Base-by-base conservation (phyloP, 2,113 vertebrate species). In the Trichomycterus rosablanca region DNA sequence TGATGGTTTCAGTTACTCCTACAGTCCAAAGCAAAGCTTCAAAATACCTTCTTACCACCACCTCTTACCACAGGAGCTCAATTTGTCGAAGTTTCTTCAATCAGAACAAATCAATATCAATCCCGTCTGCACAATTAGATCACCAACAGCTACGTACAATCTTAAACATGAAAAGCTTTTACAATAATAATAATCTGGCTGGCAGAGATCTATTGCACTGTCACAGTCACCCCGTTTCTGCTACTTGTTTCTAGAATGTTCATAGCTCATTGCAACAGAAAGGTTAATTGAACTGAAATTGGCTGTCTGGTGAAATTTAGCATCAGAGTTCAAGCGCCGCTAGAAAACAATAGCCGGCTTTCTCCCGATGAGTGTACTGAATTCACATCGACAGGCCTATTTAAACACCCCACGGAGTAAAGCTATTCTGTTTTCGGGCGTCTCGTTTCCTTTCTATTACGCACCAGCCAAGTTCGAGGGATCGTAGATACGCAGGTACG, bases 271-370 rank as follows among this genome's bases (percentile, higher is more conserved):
- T 71, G 74, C 74, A 72, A 57, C 51, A 40, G 5, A 67, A 40
- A 70, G 78, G 75, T 81, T 86, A 83, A 82, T 78, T 77, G 66
- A 83, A 82, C 53, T 63, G 66, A 79, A 84, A 78, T 69, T 55
- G 73, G 71, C 72, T 78, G 56, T 77, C 75, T 34, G 40, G 39
- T 23, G 12, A 49, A 75, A 66, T 74, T 80, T 34, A 53, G 34
- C 34, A 52, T 14, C 54, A 39, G 46, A 70, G 56, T 56, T 32
- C 23, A 44, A 70, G 37, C 16, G 26, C 22, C 18, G 59, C 52
- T 50, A 24, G 19, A 35, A 43, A 76, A 80, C 63, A 75, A 79
- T 60, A 63, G 51, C 44, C 34, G 52, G 6, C 39, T 22, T 54
- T 22, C 18, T 50, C 54, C 40, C 19, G 63, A n/a, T n/a, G n/a